Conservation (phyloP, 53 echinoderm and acorn worm species). For the Holothuria scabra region DNA sequence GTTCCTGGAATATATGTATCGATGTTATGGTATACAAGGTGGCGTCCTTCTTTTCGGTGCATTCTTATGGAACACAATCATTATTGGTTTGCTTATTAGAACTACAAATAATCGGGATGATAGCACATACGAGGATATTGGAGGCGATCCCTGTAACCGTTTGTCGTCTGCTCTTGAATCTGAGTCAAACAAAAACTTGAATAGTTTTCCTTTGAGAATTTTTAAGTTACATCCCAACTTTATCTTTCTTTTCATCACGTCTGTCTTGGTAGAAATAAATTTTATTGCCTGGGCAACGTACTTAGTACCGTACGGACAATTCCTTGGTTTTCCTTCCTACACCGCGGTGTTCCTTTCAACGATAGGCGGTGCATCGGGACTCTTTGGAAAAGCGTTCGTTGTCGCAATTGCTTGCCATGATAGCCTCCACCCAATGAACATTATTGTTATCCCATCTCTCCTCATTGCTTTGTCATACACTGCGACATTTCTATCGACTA, state of each 20-base stretch:
- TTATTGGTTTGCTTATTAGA: background rate
- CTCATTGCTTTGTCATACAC: conserved; percentile 20
- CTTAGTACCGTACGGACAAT: conserved; percentile 28
- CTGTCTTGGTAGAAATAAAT: conserved; percentile 12
- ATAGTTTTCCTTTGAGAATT: background rate
- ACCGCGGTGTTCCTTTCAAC: conserved; percentile 13
- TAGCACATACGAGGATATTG: no score
- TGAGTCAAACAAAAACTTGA: no score
- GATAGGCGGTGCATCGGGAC: conserved; percentile 8
- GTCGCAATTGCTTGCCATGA: background rate
- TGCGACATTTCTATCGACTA: background rate
- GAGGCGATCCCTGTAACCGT: no score
- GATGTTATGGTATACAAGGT: background rate
- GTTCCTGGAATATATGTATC: background rate
- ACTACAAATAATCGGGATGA: no score
- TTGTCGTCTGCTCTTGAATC: no score
- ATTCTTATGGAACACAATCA: background rate
- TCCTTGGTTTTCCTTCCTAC: background rate
- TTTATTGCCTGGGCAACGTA: conserved; percentile 28
- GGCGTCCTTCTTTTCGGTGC: conserved; percentile 5
- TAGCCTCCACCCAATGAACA: background rate
- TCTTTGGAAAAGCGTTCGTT: conserved; percentile 10
- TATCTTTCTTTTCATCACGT: background rate
- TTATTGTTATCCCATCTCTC: background rate
- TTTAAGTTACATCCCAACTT: background rate